phyloP scores from a whole-genome alignment of 2,888 invertebrate species.

The Heliconius ethilla region DNA sequence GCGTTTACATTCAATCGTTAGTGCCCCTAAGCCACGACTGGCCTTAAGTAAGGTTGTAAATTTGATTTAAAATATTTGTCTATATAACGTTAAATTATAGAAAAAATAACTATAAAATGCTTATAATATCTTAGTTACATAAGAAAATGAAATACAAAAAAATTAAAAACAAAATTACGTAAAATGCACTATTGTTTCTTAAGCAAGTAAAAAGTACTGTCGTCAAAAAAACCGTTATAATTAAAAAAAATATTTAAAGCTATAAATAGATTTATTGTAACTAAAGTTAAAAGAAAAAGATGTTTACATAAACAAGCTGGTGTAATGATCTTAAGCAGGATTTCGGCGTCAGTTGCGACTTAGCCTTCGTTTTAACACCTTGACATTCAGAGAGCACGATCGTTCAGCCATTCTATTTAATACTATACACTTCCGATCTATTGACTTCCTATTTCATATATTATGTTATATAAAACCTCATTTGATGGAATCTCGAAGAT shows the following conservation, averaged over 20 bases:
- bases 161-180: background rate
- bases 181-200: background rate
- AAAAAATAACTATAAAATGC: background rate
- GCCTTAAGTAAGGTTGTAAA: background rate
- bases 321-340: conserved; percentile 44
- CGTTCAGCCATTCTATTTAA: conserved; percentile 73
- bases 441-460: conserved; percentile 67
- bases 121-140: background rate
- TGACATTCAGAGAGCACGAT: conserved; percentile 76
- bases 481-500: background rate
- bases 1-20: too few relatives aligned
- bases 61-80: too few relatives aligned
- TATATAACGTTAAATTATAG: background rate
- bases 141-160: background rate
- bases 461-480: conserved; percentile 42
- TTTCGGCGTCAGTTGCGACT: conserved; percentile 46
- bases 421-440: conserved; percentile 72
- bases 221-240: background rate
- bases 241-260: background rate
- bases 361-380: conserved; percentile 65
- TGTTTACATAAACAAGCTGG: conserved; percentile 35
- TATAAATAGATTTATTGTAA: background rate
- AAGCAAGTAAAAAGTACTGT: background rate
- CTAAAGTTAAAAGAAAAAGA: conserved; percentile 23
- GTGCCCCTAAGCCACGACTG: too few relatives aligned